Evolutionary conservation across 2,888 invertebrate genomes (phyloP), one percentile per base, ranked within the genome.

Genomic region (Gandaritis pyraliata): DNA sequence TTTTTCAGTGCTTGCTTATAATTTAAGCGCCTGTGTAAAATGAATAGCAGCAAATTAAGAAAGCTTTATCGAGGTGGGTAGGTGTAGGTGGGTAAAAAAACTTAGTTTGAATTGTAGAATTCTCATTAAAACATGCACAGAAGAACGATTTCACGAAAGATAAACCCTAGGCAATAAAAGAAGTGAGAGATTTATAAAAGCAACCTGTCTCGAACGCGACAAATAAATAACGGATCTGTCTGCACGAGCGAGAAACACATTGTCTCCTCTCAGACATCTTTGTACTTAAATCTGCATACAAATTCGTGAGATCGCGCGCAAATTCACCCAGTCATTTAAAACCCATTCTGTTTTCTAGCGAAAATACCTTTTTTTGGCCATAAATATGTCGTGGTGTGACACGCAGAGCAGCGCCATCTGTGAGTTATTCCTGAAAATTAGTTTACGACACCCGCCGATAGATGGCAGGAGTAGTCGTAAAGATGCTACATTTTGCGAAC

Each of bases 301-400:
- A 86, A 88, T 87, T 88, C 86, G 87, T 83, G 85, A 87, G 84
- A 87, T 88, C 87, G 83, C 85, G 82, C 80, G 79, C 86, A 88
- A 88, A 90, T 88, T 90, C 88, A 84, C 85, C 80, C 77, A 87
- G 87, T 90, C 89, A 90, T 90, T 90, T 90, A 87, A 88, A 87
- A 87, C 77, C 87, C 86, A 87, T 88, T 87, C 83, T 82, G 84
- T 86, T 87, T 85, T 81, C 67, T 71, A 81, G 83, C 64, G 72
- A 82, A 80, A 81, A 79, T 82, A 78, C 83, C 84, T 85, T 85
- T 87, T 82, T 88, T 88, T 85, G 82, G 76, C 84, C 83, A 86
- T 88, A 88, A 88, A 88, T 86, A 87, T 87, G 81, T 87, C 83
- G 71, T 67, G 72, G 61, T 48, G 79, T 85, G 87, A 87, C 87